phyloP scores from a whole-genome alignment of 2,113 vertebrate genomes.

The Callocephalon fimbriatum region DNA sequence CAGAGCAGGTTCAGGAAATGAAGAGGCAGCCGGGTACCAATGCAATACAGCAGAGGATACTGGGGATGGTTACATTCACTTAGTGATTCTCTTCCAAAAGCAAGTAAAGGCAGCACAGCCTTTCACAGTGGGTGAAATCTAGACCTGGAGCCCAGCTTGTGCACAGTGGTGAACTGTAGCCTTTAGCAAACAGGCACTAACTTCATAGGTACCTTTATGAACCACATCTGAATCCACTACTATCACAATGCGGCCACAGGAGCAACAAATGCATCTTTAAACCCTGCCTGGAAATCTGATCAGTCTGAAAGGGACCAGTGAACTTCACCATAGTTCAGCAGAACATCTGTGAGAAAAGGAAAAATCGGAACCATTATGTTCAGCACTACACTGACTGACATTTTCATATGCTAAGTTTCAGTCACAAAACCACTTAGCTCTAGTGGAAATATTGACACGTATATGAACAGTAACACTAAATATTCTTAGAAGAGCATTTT shows the following conservation, averaged over 20 bases:
- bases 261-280: neutral
- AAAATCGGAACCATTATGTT: neutral
- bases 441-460: slow-evolving; percentile 48
- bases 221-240: neutral
- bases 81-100: neutral
- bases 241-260: neutral
- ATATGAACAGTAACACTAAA: neutral
- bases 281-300: neutral
- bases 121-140: neutral
- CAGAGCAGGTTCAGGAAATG: neutral
- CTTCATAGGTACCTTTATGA: neutral
- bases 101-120: neutral
- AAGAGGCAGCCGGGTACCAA: neutral
- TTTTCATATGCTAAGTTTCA: neutral
- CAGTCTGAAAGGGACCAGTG: neutral
- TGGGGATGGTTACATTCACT: neutral
- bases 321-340: neutral
- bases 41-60: neutral
- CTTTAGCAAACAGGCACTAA: neutral
- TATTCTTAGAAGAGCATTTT: slow-evolving; percentile 31
- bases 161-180: neutral
- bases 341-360: neutral
- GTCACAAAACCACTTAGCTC: slow-evolving; percentile 9
- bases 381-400: neutral
- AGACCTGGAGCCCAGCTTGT: neutral